Conservation (phyloP, 2,888 invertebrate genomes). For the Amblyjoppa proteus region DNA sequence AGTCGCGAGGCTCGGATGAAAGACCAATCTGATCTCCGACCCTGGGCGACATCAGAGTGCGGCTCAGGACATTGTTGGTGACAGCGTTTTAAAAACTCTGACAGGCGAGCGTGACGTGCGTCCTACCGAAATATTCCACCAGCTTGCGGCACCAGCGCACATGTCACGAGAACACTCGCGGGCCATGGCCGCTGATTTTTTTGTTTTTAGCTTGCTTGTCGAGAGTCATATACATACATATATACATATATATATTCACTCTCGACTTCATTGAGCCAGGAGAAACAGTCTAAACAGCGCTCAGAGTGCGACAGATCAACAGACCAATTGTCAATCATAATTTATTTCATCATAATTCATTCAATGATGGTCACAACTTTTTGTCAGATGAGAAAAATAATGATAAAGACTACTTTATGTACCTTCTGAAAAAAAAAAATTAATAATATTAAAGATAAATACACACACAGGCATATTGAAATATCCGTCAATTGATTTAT, state of each 20-base stretch:
- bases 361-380: background rate
- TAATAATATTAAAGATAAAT: background rate
- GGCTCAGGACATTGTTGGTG: slow-evolving; percentile 41
- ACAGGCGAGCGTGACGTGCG: slow-evolving; percentile 27
- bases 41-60: slow-evolving; percentile 17
- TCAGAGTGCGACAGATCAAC: background rate
- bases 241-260: background rate
- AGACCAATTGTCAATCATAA: background rate
- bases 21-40: slow-evolving; percentile 11
- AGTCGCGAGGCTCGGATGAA: background rate
- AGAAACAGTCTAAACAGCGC: background rate
- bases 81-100: slow-evolving; percentile 43
- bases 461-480: background rate
- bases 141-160: background rate
- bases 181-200: background rate
- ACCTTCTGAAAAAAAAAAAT: background rate
- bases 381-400: background rate
- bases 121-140: slow-evolving; percentile 26
- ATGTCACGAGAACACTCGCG: slow-evolving; percentile 19
- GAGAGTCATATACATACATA: background rate
- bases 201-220: background rate
- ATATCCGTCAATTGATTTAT: background rate
- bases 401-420: background rate
- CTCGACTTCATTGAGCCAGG: background rate
- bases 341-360: background rate